phyloP scores from a whole-genome alignment of 2,113 vertebrate genomes.

The Montifringilla adamsi region DNA sequence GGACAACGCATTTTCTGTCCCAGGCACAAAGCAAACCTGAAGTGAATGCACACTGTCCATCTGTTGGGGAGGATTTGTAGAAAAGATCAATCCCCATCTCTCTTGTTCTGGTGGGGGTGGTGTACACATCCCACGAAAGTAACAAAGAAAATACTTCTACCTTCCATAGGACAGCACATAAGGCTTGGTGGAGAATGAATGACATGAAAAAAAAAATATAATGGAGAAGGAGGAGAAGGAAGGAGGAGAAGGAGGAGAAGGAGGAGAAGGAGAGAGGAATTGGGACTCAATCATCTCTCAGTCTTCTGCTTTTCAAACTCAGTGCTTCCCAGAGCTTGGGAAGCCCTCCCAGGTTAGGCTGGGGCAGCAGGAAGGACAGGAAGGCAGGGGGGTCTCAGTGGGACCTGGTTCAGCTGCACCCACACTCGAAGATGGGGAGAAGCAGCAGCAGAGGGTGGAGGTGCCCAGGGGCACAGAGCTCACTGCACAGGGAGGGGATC shows the following conservation, averaged over 20 bases:
- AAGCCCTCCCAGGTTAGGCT: background rate
- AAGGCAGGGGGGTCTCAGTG: background rate
- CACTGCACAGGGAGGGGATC: background rate
- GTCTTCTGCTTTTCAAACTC: background rate
- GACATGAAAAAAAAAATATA: background rate
- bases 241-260: no score
- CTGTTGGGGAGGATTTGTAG: background rate
- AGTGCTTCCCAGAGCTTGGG: background rate
- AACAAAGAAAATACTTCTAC: background rate
- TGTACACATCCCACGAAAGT: background rate
- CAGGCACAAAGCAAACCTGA: background rate
- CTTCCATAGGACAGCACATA: background rate
- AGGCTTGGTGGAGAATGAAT: background rate
- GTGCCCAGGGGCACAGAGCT: background rate
- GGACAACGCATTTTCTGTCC: background rate
- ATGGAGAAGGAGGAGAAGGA: no score
- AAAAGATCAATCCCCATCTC: background rate
- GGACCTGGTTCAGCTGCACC: background rate
- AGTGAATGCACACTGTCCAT: fast-evolving
- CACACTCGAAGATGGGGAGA: fast-evolving
- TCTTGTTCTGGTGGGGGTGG: background rate
- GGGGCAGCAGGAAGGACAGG: background rate
- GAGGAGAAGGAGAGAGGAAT: background rate
- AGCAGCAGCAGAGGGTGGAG: background rate
- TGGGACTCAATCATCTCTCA: background rate